Base-by-base conservation (phyloP, 1,140 invertebrate species). In the Cherax quadricarinatus region DNA sequence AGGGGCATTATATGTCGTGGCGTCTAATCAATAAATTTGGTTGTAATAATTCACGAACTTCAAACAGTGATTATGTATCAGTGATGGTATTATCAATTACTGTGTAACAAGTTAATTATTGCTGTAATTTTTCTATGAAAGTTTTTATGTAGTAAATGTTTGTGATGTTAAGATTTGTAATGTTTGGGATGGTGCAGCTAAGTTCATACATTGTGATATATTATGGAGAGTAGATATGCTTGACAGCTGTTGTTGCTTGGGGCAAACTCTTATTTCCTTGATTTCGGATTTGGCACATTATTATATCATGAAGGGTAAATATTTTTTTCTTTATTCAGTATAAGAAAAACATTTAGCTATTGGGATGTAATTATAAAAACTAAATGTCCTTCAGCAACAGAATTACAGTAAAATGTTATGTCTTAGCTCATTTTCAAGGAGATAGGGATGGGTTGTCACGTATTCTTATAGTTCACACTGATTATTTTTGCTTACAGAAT, bases 111-210 rank as follows among this genome's bases (percentile, higher is more conserved):
- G 70, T 75, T 75, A 75, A 75, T 30, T 30, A n/a, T 30, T n/a
- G 12, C 21, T 75, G 66, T 70, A 75, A 75, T 75, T 75, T 75
- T 75, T 75, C 24, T 75, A 30, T 75, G n/a, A 75, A 75, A 75
- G 24, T 30, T 75, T 75, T 30, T 9, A 30, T 30, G 70, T 5
- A 75, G 21, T 75, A 75, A 75, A 75, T 75, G 24, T 30, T 75
- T 70, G 70, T 75, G 70, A 75, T 75, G 30, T 75, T 5, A 30
- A 75, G 24, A 30, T 75, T 30, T 0, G 30, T 12, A 75, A 9
- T 4, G 12, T 75, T 75, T 75, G 70, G 70, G 70, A 75, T 24
- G 70, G 70, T 75, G 70, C 70, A 2, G 70, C n/a, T 3, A 12
- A 30, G 70, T 75, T 75, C 6, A 18, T 66, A 66, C 6, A 3